Conservation (phyloP, 2,888 invertebrate genomes). For the Alsophila aescularia region DNA sequence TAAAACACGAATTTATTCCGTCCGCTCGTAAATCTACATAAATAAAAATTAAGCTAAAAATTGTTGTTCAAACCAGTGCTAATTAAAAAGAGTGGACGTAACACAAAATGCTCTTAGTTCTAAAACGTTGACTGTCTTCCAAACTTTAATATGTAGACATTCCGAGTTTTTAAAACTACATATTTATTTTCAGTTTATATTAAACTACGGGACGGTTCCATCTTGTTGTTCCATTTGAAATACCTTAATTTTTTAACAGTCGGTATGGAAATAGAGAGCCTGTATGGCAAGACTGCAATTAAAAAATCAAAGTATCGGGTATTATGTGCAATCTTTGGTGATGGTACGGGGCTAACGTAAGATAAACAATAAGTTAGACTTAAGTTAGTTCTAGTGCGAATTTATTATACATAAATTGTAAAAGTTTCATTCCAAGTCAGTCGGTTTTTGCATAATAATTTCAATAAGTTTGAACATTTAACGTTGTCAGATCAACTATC, state of each 20-base stretch:
- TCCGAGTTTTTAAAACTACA: conserved; percentile 45
- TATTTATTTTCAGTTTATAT: conserved; percentile 51
- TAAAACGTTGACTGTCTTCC: conserved; percentile 70
- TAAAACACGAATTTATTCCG: conserved; percentile 77
- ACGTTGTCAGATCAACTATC: too few relatives aligned
- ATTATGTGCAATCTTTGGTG: conserved; percentile 93
- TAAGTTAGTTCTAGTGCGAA: conserved; percentile 57
- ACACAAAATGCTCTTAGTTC: conserved; percentile 45
- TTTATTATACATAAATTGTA: conserved; percentile 52
- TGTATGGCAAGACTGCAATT: conserved; percentile 79
- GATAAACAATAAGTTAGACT: conserved; percentile 62
- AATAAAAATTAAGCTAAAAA: conserved; percentile 12
- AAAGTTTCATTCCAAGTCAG: conserved; percentile 80
- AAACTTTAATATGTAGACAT: conserved; percentile 63
- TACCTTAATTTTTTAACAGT: conserved; percentile 82
- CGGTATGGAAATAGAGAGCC: conserved; percentile 64
- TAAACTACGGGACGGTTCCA: conserved; percentile 56
- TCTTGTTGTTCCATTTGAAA: conserved; percentile 67
- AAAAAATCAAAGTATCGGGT: conserved; percentile 89
- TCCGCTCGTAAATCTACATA: conserved; percentile 50
- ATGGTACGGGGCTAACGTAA: conserved; percentile 84
- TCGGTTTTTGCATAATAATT: conserved; percentile 37
- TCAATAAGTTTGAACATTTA: neutral
- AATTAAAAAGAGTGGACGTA: conserved; percentile 22
- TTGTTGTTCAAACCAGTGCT: conserved; percentile 48